A percentile compares a stretch with the other conserved stretches of the same genome.
Evolutionary conservation across 2,888 invertebrate genomes (phyloP).

Genomic region (Biston betularia): DNA sequence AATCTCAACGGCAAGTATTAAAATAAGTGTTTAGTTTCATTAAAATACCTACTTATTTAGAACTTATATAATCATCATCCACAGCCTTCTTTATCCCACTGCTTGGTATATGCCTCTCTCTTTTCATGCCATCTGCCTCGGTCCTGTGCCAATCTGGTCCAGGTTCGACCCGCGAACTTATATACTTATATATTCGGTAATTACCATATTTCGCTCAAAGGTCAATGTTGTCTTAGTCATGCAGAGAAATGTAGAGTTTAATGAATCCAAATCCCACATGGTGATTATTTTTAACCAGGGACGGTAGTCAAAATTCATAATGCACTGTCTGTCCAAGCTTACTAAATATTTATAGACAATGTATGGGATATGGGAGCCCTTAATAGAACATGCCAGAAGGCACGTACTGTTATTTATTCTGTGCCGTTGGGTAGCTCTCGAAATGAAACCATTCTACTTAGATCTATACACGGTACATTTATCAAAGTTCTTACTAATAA

Average conservation of each 20-base stretch:
- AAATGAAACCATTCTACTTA: slow-evolving; percentile 51
- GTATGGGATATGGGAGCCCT: slow-evolving; percentile 57
- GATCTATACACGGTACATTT: slow-evolving; percentile 45
- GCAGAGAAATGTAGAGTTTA: not conserved
- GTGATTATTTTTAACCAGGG: slow-evolving; percentile 13
- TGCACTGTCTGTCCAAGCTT: slow-evolving; percentile 47
- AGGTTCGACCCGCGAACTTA: no score
- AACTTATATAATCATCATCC: no score
- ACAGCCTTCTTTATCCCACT: no score
- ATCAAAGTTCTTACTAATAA: no score
- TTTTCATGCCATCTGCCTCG: no score
- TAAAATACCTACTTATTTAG: no score
- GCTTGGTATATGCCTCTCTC: no score
- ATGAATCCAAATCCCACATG: slow-evolving; percentile 6
- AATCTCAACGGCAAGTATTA: slow-evolving; percentile 1
- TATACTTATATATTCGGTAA: no score
- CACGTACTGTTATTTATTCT: slow-evolving; percentile 3
- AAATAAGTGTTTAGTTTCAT: no score
- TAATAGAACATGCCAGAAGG: slow-evolving; percentile 74
- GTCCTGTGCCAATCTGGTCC: no score
- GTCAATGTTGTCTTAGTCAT: not conserved
- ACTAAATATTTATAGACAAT: slow-evolving; percentile 69
- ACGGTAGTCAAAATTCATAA: slow-evolving; percentile 42
- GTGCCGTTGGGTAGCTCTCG: slow-evolving; percentile 32
- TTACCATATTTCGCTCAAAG: not conserved